A percentile compares a stretch with the other conserved stretches of the same genome.
phyloP scores from a whole-genome alignment of 2,888 invertebrate species.

The Limnephilus marmoratus region DNA sequence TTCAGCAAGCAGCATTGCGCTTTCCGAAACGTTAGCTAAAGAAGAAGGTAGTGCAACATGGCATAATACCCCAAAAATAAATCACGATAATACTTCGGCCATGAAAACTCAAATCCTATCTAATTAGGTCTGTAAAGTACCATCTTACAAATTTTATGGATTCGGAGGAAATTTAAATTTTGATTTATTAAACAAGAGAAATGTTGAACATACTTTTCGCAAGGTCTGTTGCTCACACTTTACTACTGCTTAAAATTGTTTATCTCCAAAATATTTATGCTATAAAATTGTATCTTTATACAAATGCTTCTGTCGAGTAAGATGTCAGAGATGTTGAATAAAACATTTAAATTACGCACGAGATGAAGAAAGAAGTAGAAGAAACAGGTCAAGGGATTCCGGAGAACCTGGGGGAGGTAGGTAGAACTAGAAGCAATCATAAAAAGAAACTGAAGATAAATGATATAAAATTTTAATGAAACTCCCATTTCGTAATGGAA shows the following conservation, averaged over 20 bases:
- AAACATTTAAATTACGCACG: conserved; percentile 16
- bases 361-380: neutral
- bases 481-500: conserved; percentile 38
- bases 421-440: conserved; percentile 23
- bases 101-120: too few species aligned
- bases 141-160: too few species aligned
- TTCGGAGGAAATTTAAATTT: too few species aligned
- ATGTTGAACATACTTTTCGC: too few species aligned
- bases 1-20: too few species aligned
- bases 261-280: neutral
- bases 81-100: too few species aligned
- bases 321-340: neutral
- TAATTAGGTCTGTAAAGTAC: too few species aligned
- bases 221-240: too few species aligned
- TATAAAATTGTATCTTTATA: neutral
- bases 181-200: too few species aligned
- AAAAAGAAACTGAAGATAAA: conserved; percentile 29
- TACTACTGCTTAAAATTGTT: neutral
- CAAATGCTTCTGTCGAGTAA: neutral
- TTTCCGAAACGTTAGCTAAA: too few species aligned
- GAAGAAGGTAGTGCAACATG: too few species aligned
- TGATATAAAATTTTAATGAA: conserved; percentile 46
- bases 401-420: neutral
- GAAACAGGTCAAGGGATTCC: conserved; percentile 2
- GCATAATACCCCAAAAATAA: too few species aligned